Percentiles rank a stretch among this genome's conserved stretches.
phyloP scores from a whole-genome alignment of 2,113 vertebrate genomes.

The Xiphophorus hellerii region DNA sequence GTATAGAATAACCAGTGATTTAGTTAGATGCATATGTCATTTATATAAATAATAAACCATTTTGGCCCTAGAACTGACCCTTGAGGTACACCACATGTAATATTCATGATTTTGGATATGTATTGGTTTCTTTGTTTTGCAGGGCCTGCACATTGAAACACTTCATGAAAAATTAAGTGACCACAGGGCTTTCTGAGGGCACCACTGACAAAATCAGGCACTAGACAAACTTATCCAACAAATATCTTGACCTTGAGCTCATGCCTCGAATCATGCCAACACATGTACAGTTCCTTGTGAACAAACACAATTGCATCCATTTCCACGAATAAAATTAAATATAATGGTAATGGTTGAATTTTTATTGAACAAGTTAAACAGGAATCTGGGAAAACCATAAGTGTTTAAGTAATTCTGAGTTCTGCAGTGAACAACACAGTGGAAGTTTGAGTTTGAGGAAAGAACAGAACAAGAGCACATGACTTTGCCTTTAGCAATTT shows the following conservation, averaged over 20 bases:
- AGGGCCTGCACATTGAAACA: neutral
- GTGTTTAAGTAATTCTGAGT: neutral
- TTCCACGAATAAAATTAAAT: too few species aligned
- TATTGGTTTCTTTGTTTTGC: neutral
- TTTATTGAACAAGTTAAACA: neutral
- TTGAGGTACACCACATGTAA: neutral
- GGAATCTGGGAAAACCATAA: too few species aligned
- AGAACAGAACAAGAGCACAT: neutral
- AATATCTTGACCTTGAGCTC: too few species aligned
- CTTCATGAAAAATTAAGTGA: neutral
- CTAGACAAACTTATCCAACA: neutral
- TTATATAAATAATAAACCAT: too few species aligned
- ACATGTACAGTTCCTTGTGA: too few species aligned
- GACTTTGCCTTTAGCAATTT: neutral
- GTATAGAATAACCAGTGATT: too few species aligned
- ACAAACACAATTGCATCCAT: too few species aligned
- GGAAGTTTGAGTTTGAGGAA: neutral
- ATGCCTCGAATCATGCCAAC: too few species aligned
- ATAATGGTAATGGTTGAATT: neutral
- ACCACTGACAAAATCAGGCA: neutral
- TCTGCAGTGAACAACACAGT: neutral
- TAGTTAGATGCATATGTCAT: too few species aligned
- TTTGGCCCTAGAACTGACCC: neutral
- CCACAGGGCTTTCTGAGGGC: neutral
- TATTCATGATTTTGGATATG: neutral